A percentile compares a stretch with the other conserved stretches of the same genome.
Evolutionary conservation across 2,797 vertebrate species (phyloP).

Genomic region (Megaceryle alcyon): DNA sequence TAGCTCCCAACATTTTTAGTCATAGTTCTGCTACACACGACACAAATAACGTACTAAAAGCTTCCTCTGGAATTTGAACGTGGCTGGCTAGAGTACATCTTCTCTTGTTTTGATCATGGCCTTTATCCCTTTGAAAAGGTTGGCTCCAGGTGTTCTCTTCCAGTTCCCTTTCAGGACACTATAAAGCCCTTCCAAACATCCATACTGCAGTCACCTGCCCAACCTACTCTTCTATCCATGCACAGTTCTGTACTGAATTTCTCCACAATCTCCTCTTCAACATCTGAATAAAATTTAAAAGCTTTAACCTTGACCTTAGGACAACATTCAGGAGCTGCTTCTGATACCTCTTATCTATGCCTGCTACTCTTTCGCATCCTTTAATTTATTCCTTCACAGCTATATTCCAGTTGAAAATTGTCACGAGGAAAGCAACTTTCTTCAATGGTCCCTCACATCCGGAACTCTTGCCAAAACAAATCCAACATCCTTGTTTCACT

Average conservation of each 20-base stretch:
- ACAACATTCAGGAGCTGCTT: not conserved
- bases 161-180: not conserved
- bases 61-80: not conserved
- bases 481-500: not conserved
- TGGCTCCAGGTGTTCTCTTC: rapidly evolving
- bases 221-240: not conserved
- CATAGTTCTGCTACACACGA: not conserved
- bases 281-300: not conserved
- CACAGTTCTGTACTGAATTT: not conserved
- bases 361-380: not conserved
- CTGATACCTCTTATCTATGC: not conserved
- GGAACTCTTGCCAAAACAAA: not conserved
- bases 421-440: not conserved
- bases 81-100: not conserved
- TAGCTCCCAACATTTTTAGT: not conserved
- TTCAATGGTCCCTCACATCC: not conserved
- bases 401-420: not conserved
- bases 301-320: not conserved
- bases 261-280: not conserved
- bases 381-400: not conserved
- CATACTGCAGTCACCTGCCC: not conserved
- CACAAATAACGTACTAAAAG: not conserved
- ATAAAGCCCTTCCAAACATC: not conserved
- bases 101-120: not conserved
- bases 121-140: not conserved